phyloP scores from a whole-genome alignment of 2,797 vertebrate genomes.

The Gadopsis bispinosus region DNA sequence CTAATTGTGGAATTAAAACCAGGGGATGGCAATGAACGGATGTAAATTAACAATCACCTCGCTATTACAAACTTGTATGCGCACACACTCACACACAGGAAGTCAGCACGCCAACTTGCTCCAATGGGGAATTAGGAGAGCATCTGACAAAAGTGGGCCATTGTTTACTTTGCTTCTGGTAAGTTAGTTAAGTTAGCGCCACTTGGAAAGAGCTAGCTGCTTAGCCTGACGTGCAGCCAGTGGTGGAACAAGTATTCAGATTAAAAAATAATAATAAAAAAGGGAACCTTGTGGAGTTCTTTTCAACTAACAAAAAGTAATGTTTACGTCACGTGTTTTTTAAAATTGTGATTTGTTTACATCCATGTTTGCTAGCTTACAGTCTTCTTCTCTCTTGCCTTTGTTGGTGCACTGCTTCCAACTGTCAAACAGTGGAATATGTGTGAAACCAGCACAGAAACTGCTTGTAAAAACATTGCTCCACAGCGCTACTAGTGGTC shows the following conservation, averaged over 20 bases:
- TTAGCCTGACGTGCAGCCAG: conserved; percentile 9
- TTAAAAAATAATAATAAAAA: background rate
- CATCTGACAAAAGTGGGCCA: conserved; percentile 52
- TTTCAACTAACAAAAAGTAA: background rate
- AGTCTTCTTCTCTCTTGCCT: background rate
- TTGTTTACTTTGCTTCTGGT: conserved; percentile 53
- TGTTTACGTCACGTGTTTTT: background rate
- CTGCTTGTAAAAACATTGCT: background rate
- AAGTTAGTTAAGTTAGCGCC: conserved; percentile 24
- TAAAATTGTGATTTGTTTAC: background rate
- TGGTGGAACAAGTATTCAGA: background rate
- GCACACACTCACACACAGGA: conserved; percentile 37
- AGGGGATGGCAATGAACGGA: conserved; percentile 76
- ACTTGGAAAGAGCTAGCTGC: conserved; percentile 15
- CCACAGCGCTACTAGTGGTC: background rate
- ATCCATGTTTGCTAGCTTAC: background rate
- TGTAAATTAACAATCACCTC: conserved; percentile 81
- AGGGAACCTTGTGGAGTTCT: background rate
- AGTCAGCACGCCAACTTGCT: conserved; percentile 48
- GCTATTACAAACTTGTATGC: conserved; percentile 55
- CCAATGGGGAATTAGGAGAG: conserved; percentile 42
- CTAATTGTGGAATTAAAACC: conserved; percentile 82
- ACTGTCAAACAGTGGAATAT: background rate
- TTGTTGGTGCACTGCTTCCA: background rate
- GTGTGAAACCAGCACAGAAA: background rate